phyloP scores from a whole-genome alignment of 2,113 vertebrate genomes.

The Electrona antarctica region DNA sequence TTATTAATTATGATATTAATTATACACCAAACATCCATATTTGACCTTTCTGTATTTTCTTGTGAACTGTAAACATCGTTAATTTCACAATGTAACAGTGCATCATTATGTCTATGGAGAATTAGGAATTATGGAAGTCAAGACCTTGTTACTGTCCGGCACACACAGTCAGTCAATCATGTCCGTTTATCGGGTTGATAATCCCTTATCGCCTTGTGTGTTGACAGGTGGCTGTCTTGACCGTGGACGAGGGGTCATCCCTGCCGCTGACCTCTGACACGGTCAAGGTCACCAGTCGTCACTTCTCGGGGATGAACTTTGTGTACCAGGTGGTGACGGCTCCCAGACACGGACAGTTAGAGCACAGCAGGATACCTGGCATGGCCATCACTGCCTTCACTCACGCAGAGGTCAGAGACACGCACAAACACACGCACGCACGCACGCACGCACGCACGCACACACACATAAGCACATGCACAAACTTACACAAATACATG shows the following conservation, averaged over 20 bases:
- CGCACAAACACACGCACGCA: not conserved
- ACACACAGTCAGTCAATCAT: not conserved
- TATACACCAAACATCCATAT: not conserved
- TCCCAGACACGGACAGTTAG: constrained; percentile 83
- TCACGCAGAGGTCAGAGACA: constrained; percentile 81
- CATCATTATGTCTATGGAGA: too few species aligned
- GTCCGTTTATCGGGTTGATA: not conserved
- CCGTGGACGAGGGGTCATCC: constrained; percentile 84
- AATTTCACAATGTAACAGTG: too few species aligned
- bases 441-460: not conserved
- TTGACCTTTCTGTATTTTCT: too few species aligned
- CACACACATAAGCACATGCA: not conserved
- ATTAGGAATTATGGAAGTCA: too few species aligned
- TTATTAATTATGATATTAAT: not conserved
- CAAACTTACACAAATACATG: not conserved
- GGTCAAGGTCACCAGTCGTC: constrained; percentile 79
- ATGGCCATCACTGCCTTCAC: constrained; percentile 83
- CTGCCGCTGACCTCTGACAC: constrained; percentile 74
- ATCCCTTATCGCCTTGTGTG: not conserved
- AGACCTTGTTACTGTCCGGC: not conserved
- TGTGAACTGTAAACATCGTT: too few species aligned
- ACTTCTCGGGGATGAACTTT: constrained; percentile 82
- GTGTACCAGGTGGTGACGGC: constrained; percentile 81
- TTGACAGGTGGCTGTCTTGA: constrained; percentile 75
- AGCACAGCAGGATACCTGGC: constrained; percentile 81